Evolutionary conservation across 2,888 invertebrate species (phyloP).

Genomic region (Pelosia muscerda): DNA sequence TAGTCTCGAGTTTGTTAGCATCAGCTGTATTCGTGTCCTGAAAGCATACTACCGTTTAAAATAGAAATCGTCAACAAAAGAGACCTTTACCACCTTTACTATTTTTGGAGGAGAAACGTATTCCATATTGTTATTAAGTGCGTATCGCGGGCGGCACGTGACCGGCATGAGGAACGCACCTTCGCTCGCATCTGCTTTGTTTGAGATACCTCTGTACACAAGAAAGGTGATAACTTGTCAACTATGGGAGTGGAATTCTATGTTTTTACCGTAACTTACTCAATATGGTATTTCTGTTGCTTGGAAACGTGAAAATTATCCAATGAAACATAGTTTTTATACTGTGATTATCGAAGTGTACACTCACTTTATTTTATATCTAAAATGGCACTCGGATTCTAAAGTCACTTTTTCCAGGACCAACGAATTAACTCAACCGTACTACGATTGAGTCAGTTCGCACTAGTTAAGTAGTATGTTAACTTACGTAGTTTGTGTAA

Average conservation of each 20-base stretch:
- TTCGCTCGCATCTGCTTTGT: conserved; percentile 5
- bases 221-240: background rate
- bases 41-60: background rate
- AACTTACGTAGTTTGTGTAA: too few relatives aligned
- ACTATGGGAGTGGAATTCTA: background rate
- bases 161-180: conserved; percentile 1
- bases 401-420: too few relatives aligned
- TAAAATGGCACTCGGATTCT: too few relatives aligned
- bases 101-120: conserved; percentile 11
- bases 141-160: conserved; percentile 14
- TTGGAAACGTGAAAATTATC: too few relatives aligned
- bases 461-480: too few relatives aligned
- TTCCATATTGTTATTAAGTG: conserved; percentile 14
- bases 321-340: too few relatives aligned
- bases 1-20: too few relatives aligned
- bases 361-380: too few relatives aligned
- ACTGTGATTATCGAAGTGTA: too few relatives aligned
- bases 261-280: background rate
- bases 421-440: too few relatives aligned
- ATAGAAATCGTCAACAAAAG: background rate
- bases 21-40: background rate
- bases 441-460: too few relatives aligned
- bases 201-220: background rate
- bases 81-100: background rate
- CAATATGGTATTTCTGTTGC: background rate